Evolutionary conservation across 2,888 invertebrate genomes (phyloP).

Genomic region (Lithophane socia): DNA sequence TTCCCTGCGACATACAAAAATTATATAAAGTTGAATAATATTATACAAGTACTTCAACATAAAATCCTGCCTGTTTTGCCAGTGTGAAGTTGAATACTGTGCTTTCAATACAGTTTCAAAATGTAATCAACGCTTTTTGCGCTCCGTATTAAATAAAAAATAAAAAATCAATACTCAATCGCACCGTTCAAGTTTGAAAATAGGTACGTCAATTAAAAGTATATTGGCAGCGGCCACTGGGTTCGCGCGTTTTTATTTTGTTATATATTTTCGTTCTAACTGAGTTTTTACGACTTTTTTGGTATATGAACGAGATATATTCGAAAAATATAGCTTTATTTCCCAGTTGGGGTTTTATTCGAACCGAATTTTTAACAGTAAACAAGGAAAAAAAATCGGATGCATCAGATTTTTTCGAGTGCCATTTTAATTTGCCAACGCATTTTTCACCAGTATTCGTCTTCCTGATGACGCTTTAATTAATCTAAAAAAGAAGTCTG

Average conservation of each 20-base stretch:
- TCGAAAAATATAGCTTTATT: constrained; percentile 29
- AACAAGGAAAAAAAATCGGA: constrained; percentile 2
- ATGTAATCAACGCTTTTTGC: not conserved
- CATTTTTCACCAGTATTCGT: not conserved
- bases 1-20: too few relatives aligned
- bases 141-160: constrained; percentile 20
- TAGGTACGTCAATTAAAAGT: constrained; percentile 59
- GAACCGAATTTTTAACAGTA: not conserved
- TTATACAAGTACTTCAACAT: too few relatives aligned
- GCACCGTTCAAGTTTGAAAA: constrained; percentile 44
- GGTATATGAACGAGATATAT: constrained; percentile 22
- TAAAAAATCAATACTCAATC: constrained; percentile 2
- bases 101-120: constrained; percentile 4
- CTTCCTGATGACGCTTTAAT: not conserved
- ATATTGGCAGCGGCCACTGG: constrained; percentile 42
- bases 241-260: constrained; percentile 33
- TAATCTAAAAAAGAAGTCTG: too few relatives aligned
- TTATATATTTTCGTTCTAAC: constrained; percentile 26
- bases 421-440: constrained; percentile 7
- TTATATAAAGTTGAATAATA: not conserved
- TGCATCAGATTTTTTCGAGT: constrained; percentile 24
- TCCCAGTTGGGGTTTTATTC: constrained; percentile 26
- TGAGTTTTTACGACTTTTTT: constrained; percentile 43
- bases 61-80: too few relatives aligned
- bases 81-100: too few relatives aligned